Base-by-base conservation (phyloP, 64 coral and sea anemone genomes). In the Montipora capricornis region DNA sequence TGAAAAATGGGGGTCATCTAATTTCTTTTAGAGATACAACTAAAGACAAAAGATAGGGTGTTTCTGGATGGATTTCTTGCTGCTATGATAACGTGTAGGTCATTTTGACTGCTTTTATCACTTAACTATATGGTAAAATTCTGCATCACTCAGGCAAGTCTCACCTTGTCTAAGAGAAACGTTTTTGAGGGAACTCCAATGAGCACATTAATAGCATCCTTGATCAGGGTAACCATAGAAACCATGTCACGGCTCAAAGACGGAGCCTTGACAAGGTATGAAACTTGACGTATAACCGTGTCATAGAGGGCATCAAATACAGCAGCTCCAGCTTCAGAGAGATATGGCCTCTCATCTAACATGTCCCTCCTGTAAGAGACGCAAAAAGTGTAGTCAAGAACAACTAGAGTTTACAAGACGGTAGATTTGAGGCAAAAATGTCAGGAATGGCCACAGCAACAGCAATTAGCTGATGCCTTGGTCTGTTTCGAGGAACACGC, bases 301-400 rank as follows among this genome's bases (percentile, higher is more conserved):
- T 96, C 76, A 87, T 94, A 99, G 22, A 99, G 75, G 44, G 91
- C 90, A 82, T 99, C 92, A 71, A 99, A 94, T 10, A 99, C 92
- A 2, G 0, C 48, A 37, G 98, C 92, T 9, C 98, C 98, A 46
- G 98, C 98, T 80, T 99, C 98, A 80, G 92, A 87, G 14, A 99
- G 68, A 57, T 92, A 99, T 1, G 95, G 98, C 17, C 51, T 92
- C 17, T 96, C 92, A 47, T 64, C 10, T 26, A 80, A 77, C 5
- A 84, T 68, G 62, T 92, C 92, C 57, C 92, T 94, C 79, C 92
- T 94, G 76, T 71, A 44, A 89, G 17, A 49, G 11, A 86, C 47
- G 22, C 15, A 58, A 47, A 5, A 57, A 37, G 37, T 37, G 37
- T 37, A 37, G 2, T 37, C 37, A 37, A 37, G 37, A 37, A 57